Conservation (phyloP, 30 jellyfish, hydroid and myxozoan species). For the Pelagia noctiluca region DNA sequence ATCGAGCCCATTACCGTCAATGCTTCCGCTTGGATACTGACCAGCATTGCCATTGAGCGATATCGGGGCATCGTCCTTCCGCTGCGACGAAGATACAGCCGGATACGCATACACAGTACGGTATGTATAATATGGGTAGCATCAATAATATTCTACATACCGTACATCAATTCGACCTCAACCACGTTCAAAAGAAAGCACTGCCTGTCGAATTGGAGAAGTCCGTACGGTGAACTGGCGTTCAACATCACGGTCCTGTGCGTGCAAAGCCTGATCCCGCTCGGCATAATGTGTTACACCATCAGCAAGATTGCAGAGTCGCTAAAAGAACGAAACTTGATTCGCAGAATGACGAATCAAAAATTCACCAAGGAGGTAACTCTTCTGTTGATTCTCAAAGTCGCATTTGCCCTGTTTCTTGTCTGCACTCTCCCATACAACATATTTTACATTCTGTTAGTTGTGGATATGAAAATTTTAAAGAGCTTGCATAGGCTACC, state of each 20-base stretch:
- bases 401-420: conserved; percentile 61
- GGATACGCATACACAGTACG: conserved; percentile 18
- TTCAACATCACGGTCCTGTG: conserved; percentile 35
- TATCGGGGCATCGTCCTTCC: conserved; percentile 79
- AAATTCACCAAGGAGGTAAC: conserved; percentile 30
- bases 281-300: conserved; percentile 42
- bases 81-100: conserved; percentile 57
- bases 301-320: conserved; percentile 14
- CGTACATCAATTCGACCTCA: conserved; percentile 48
- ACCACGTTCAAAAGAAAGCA: conserved; percentile 40
- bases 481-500: conserved; percentile 1
- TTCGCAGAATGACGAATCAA: conserved; percentile 24
- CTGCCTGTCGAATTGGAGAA: conserved; percentile 61
- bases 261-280: conserved; percentile 52
- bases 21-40: conserved; percentile 75
- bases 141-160: conserved; percentile 34
- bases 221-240: conserved; percentile 43
- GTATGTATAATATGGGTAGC: conserved; percentile 48
- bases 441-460: conserved; percentile 53
- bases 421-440: conserved; percentile 80
- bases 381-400: conserved; percentile 36
- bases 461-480: conserved; percentile 33
- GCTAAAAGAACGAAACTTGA: conserved; percentile 35
- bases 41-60: conserved; percentile 78
- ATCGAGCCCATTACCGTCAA: conserved; percentile 73